Conservation (phyloP, 2,113 vertebrate species). For the Pomatorhinus ruficollis region DNA sequence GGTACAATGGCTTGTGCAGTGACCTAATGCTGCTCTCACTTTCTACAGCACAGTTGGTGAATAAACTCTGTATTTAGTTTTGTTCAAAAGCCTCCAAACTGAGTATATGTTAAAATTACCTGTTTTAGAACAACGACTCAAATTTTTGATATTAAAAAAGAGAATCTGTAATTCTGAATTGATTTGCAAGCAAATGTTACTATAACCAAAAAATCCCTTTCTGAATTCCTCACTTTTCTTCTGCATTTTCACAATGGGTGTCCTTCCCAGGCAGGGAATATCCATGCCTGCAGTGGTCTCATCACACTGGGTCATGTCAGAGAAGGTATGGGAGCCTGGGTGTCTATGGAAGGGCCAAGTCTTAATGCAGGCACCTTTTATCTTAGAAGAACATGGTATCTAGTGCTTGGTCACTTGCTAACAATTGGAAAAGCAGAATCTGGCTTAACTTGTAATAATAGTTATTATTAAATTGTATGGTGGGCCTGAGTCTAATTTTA, state of each 20-base stretch:
- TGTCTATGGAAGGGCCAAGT: neutral
- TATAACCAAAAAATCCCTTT: neutral
- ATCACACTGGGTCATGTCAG: neutral
- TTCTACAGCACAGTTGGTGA: neutral
- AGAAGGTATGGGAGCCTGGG: neutral
- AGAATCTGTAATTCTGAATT: neutral
- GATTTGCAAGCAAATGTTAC: neutral
- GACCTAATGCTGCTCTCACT: neutral
- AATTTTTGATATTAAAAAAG: neutral
- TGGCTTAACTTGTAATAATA: neutral
- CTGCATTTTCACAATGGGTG: neutral
- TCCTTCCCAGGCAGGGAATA: neutral
- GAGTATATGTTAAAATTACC: neutral
- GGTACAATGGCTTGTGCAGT: neutral
- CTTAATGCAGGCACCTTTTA: neutral
- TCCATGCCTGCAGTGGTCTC: neutral
- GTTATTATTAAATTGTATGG: neutral
- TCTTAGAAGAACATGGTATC: neutral
- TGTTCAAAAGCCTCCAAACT: neutral
- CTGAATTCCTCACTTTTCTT: neutral
- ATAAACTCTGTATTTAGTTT: neutral
- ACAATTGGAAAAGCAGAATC: neutral
- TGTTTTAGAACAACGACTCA: neutral
- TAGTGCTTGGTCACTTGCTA: neutral
- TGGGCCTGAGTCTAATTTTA: conserved; percentile 16